Conservation (phyloP, 2,113 vertebrate genomes). For the Toxostoma redivivum region DNA sequence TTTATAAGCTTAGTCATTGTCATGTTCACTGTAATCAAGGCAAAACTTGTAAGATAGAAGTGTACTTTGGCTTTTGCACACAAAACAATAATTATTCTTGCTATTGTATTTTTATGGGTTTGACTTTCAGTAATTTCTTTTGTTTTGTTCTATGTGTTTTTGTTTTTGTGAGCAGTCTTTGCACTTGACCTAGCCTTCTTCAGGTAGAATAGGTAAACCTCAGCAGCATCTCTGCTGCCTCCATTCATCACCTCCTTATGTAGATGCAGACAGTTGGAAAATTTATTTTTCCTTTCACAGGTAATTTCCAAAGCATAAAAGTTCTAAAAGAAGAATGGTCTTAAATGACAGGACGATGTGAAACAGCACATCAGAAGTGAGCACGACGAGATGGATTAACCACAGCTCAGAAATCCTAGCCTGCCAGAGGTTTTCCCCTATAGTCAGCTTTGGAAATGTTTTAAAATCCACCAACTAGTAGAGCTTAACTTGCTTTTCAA, state of each 20-base stretch:
- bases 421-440: neutral
- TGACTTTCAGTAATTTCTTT: neutral
- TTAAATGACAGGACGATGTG: neutral
- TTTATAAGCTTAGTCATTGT: neutral
- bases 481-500: neutral
- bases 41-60: slow-evolving; percentile 28
- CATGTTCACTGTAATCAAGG: slow-evolving; percentile 11
- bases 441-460: neutral
- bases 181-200: neutral
- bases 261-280: neutral
- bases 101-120: neutral
- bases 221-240: neutral
- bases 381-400: neutral
- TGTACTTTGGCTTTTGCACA: slow-evolving; percentile 52
- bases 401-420: neutral
- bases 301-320: neutral
- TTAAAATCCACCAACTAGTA: neutral
- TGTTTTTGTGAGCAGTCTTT: neutral
- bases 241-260: neutral
- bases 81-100: slow-evolving; percentile 25
- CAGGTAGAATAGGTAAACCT: neutral
- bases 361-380: neutral
- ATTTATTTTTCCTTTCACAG: neutral
- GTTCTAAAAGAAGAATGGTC: neutral
- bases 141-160: neutral